Base-by-base conservation (phyloP, 2,113 vertebrate species). In the Ovis canadensis region DNA sequence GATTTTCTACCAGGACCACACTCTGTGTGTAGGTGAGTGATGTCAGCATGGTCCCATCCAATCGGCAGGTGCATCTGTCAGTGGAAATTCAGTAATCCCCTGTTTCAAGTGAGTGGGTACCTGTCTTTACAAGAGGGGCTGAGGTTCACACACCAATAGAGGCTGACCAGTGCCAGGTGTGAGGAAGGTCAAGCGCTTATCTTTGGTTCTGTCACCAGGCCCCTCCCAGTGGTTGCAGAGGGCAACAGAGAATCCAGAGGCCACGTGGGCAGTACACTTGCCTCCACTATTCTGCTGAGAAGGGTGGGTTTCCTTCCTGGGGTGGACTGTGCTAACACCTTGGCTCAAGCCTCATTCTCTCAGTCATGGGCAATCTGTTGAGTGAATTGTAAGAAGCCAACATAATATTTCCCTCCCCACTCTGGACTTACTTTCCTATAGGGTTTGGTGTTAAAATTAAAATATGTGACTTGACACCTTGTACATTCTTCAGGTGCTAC, bases 221-320 rank as follows among this genome's bases (percentile, higher is more conserved):
- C 25, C 54, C 15, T 16, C 31, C 74, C 23, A 36, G 3, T 11
- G 15, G 40, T 13, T 31, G 13, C 23, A 7, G 67, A 91, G 55
- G 62, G 11, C 36, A 78, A 16, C 6, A 5, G 81, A 29, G 64
- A 6, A 11, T 48, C 36, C 89, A 40, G 0, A 7, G 13, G 33
- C 50, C n/a, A 43, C 0, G 5, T 3, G 9, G 43, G 71, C 1
- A 2, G 31, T 60, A 52, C 7, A 21, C 67, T 10, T 21, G 19
- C 14, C 1, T 2, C 13, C 14, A 21, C 31, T 33, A 2, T 40
- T 23, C 27, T 9, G 2, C 55, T 11, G 23, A 48, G 16, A 50
- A 0, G 31, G 23, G 2, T 1, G 14, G 23, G 4, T 5, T 0
- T 21, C 52, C 62, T 60, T 48, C 31, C 5, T 13, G 33, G 64